These are phyloP conservation scores for Perdita meconis DNA, from an alignment of 2,888 invertebrate species.

Conservation along the genomic window DNA sequence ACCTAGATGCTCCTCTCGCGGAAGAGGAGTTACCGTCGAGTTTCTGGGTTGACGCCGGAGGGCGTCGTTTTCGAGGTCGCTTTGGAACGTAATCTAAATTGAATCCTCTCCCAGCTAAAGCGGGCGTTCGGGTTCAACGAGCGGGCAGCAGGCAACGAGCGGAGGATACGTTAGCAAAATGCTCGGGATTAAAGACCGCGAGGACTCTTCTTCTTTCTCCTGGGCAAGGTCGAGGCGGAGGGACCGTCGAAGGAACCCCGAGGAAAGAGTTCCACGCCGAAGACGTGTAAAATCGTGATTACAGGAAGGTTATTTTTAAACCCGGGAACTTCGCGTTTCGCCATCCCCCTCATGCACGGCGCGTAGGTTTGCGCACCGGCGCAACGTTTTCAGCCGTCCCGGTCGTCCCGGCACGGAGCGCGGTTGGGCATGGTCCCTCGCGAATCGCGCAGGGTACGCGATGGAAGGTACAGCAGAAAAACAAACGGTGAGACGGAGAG, in stretches of 20 bases:
- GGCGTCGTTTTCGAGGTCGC: constrained; percentile 1
- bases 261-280: background rate
- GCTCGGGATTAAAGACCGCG: too few relatives aligned
- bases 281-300: constrained; percentile 40
- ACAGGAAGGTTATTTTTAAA: constrained; percentile 76
- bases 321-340: constrained; percentile 36
- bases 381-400: constrained; percentile 43
- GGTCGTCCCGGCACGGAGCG: constrained; percentile 7
- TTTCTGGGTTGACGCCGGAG: constrained; percentile 30
- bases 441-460: constrained; percentile 69
- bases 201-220: background rate
- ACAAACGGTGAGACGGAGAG: constrained; percentile 1
- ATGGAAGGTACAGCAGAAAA: constrained; percentile 27
- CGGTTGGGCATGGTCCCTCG: constrained; percentile 65
- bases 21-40: constrained; percentile 32
- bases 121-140: too few relatives aligned
- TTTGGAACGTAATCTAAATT: too few relatives aligned
- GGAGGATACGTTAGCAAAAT: too few relatives aligned
- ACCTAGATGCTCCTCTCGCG: constrained; percentile 54
- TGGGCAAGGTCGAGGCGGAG: background rate
- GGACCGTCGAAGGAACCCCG: background rate
- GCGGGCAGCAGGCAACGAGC: too few relatives aligned
- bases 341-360: constrained; percentile 30
- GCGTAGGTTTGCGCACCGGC: constrained; percentile 38
- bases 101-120: too few relatives aligned